Conservation (phyloP, 1,140 invertebrate genomes). For the Cotesia chilonis region DNA sequence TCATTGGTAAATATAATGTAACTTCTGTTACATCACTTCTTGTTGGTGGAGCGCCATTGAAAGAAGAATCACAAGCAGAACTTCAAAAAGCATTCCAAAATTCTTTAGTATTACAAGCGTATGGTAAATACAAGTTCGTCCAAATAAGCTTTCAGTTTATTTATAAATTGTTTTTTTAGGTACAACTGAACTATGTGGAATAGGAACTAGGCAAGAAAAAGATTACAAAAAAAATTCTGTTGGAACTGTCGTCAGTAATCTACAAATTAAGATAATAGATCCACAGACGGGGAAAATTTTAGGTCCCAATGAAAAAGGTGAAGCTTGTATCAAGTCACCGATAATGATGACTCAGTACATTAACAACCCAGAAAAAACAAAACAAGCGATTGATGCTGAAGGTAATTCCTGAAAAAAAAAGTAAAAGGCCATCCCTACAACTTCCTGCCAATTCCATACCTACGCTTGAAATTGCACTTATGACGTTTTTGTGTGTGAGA, state of each 20-base stretch:
- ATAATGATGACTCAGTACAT: conserved; percentile 53
- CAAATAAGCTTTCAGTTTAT: conserved; percentile 3
- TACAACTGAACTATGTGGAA: conserved; percentile 49
- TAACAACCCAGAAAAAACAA: conserved; percentile 58
- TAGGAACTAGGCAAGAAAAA: conserved; percentile 5
- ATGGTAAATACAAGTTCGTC: conserved; percentile 36
- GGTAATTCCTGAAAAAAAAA: conserved; percentile 53
- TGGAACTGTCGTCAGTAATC: conserved; percentile 45
- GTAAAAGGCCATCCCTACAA: too few relatives aligned
- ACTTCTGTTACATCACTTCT: conserved; percentile 41
- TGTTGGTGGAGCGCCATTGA: conserved; percentile 43
- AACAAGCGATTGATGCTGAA: conserved; percentile 63
- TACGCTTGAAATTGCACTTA: too few relatives aligned
- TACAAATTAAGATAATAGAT: conserved; percentile 53
- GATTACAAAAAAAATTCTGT: conserved; percentile 41
- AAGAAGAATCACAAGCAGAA: conserved; percentile 38
- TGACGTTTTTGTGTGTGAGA: too few relatives aligned
- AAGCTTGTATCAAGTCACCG: conserved; percentile 58
- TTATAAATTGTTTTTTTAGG: conserved; percentile 35
- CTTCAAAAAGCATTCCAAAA: conserved; percentile 37
- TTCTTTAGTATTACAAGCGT: conserved; percentile 33
- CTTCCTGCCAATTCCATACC: too few relatives aligned
- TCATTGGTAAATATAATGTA: conserved; percentile 37
- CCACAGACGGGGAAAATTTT: conserved; percentile 55
- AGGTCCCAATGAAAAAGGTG: conserved; percentile 56